A percentile compares a stretch with the other conserved stretches of the same genome.
Evolutionary conservation across 2,888 invertebrate species (phyloP).

Genomic region (Pachycephus smyrnensis): DNA sequence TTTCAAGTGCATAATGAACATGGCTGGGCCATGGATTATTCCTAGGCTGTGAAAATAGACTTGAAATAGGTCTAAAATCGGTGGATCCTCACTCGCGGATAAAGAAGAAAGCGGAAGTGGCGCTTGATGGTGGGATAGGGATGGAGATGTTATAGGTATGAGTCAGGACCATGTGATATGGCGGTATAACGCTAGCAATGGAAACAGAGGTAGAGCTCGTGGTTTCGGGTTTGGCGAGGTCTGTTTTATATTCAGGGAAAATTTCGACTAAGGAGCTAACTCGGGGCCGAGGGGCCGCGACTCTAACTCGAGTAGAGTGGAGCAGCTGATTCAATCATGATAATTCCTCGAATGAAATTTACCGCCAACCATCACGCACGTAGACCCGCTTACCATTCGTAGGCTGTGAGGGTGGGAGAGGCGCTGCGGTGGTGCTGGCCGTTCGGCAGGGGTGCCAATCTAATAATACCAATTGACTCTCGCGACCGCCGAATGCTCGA

Average conservation of each 20-base stretch:
- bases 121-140: background rate
- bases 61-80: slow-evolving; percentile 20
- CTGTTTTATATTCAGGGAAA: slow-evolving; percentile 36
- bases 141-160: background rate
- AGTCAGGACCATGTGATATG: background rate
- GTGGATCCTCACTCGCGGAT: slow-evolving; percentile 4
- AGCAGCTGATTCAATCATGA: slow-evolving; percentile 65
- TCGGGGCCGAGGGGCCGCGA: slow-evolving; percentile 21
- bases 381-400: slow-evolving; percentile 37
- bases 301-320: slow-evolving; percentile 42
- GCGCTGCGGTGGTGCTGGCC: slow-evolving; percentile 47
- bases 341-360: slow-evolving; percentile 67
- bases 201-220: background rate
- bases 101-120: background rate
- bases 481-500: slow-evolving; percentile 57
- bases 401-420: background rate
- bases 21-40: slow-evolving; percentile 7
- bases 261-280: slow-evolving; percentile 25
- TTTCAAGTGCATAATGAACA: slow-evolving; percentile 1
- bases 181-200: background rate
- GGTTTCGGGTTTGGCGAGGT: slow-evolving; percentile 4
- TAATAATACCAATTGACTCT: slow-evolving; percentile 66
- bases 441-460: slow-evolving; percentile 62
- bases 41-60: slow-evolving; percentile 14
- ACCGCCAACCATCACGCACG: slow-evolving; percentile 62